These are phyloP conservation scores for Drymodes brunneopygia DNA, from an alignment of 2,113 vertebrate species.

Conservation along the genomic window DNA sequence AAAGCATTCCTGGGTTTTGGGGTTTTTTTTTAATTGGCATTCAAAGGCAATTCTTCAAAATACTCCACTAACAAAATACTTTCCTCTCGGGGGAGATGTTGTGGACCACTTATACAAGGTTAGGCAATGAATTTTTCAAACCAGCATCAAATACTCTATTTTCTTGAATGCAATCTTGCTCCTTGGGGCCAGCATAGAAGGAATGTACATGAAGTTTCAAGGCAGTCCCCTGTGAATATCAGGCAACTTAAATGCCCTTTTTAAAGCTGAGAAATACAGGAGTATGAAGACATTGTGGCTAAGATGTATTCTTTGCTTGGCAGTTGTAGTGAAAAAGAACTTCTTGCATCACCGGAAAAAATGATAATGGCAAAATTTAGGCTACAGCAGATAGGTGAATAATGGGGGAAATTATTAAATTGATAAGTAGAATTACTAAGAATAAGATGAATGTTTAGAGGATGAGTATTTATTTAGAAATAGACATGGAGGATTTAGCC, in stretches of 20 bases:
- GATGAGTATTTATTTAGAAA: constrained; percentile 18
- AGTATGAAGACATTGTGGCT: background rate
- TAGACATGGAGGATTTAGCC: background rate
- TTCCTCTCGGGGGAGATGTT: background rate
- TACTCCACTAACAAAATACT: constrained; percentile 27
- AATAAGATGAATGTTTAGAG: background rate
- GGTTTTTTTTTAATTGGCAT: background rate
- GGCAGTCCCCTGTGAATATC: background rate
- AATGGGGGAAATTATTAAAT: constrained; percentile 3
- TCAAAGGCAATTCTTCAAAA: constrained; percentile 31
- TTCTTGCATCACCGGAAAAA: background rate
- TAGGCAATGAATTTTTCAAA: constrained; percentile 53
- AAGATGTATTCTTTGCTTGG: background rate
- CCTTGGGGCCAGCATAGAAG: background rate
- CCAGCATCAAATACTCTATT: constrained; percentile 16
- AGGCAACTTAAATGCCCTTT: background rate
- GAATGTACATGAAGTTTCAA: background rate
- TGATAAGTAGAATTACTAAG: background rate
- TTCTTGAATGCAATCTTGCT: background rate
- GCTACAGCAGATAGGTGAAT: background rate
- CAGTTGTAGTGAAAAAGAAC: background rate
- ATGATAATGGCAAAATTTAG: background rate
- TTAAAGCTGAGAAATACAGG: background rate
- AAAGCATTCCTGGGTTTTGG: background rate
- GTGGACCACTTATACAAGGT: constrained; percentile 11